Base-by-base conservation (phyloP, 2,888 invertebrate species). In the Dusona sp. region DNA sequence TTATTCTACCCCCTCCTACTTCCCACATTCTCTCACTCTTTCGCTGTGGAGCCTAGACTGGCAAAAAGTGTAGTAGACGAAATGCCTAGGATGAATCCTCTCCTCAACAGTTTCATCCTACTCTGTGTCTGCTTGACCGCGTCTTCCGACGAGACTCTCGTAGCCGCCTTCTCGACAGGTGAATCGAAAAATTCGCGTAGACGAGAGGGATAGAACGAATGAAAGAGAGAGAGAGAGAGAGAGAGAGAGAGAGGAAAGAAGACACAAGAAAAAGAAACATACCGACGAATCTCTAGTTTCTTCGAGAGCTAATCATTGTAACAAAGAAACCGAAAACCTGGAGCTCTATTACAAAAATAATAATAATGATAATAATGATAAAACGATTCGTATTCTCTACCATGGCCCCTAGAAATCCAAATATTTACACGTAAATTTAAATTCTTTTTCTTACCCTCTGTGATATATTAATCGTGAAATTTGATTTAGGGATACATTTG, bases 41-140 rank as follows among this genome's bases (percentile, higher is more conserved):
- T 81, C 65, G 48, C 38, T n/a, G n/a, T 89, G 83, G 88, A 79
- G 84, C 79, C 86, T 90, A 90, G 90, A 91, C 90, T 87, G 89
- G 90, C 90, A 93, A 93, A 93, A 93, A 93, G 88, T 89, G 87
- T 90, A 89, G 91, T 91, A 91, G 91, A 90, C 88, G 88, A 91
- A 91, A 91, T 90, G 91, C 90, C 91, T 92, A 92, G 92, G 90
- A 91, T 89, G 51, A 88, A 88, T 89, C 88, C 84, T 84, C 82
- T 57, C 72, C 83, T 88, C 88, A 81, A 72, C 64, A 84, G 65
- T 89, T 90, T 89, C 86, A 77, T 86, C 87, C 86, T 82, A 79
- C 80, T 81, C 89, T 89, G 84, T 88, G 90, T 88, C 87, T 54
- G 84, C 61, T 78, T 70, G 38, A 38, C 70, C 64, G 57, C 48